Conservation (phyloP, 2,113 vertebrate genomes). For the Carassius gibelio region DNA sequence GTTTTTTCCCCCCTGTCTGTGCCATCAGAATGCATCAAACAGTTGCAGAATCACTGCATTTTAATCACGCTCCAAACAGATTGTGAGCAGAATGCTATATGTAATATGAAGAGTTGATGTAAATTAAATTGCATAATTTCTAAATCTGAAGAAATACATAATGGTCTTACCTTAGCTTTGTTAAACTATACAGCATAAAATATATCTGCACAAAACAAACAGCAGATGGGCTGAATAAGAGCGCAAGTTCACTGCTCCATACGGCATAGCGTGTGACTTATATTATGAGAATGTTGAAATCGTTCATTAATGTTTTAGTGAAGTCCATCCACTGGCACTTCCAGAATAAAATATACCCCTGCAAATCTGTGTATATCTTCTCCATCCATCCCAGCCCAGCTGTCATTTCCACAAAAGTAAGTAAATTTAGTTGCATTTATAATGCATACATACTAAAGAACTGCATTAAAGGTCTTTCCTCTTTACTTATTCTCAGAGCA, state of each 20-base stretch:
- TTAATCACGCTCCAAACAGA: too few species aligned
- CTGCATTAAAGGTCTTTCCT: slow-evolving; percentile 70
- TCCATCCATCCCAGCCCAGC: slow-evolving; percentile 22
- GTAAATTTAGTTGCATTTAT: slow-evolving; percentile 67
- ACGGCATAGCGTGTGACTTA: slow-evolving; percentile 39
- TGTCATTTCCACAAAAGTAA: slow-evolving; percentile 54
- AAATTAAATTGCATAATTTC: too few species aligned
- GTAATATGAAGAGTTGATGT: too few species aligned
- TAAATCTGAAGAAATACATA: too few species aligned
- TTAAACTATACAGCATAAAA: too few species aligned
- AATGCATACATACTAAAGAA: slow-evolving; percentile 71
- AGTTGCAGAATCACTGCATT: too few species aligned
- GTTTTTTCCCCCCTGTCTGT: too few species aligned
- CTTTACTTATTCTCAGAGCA: slow-evolving; percentile 55
- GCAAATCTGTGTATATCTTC: neutral
- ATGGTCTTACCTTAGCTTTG: too few species aligned
- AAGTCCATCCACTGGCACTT: slow-evolving; percentile 52
- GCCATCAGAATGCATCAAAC: too few species aligned
- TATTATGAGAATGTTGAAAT: slow-evolving; percentile 44
- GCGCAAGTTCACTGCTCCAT: neutral
- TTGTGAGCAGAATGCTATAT: too few species aligned
- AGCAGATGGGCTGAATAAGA: too few species aligned
- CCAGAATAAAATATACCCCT: neutral
- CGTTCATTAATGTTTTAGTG: slow-evolving; percentile 60
- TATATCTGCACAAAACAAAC: too few species aligned